phyloP scores from a whole-genome alignment of 1,140 invertebrate species.

The Armadillidium nasatum region DNA sequence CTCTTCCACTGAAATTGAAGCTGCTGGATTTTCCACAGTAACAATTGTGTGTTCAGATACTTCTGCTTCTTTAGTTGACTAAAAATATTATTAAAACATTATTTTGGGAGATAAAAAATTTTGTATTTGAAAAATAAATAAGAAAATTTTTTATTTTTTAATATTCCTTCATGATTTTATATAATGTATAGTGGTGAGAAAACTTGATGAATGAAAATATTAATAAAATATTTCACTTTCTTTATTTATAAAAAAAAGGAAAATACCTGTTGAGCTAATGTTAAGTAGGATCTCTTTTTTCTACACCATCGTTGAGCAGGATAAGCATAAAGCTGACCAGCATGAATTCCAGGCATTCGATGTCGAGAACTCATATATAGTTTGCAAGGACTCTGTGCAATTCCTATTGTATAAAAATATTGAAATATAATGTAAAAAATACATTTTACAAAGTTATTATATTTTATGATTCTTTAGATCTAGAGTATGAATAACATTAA shows the following conservation, averaged over 20 bases:
- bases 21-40: conserved; percentile 24
- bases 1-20: not conserved
- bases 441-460: too few species aligned
- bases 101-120: too few species aligned
- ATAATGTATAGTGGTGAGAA: too few species aligned
- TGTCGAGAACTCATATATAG: not conserved
- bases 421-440: too few species aligned
- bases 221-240: too few species aligned
- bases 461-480: too few species aligned
- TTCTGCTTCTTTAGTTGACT: conserved; percentile 24
- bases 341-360: conserved; percentile 1
- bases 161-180: too few species aligned
- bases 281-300: conserved; percentile 80
- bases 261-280: conserved; percentile 48
- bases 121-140: too few species aligned
- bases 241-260: too few species aligned
- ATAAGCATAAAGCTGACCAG: conserved; percentile 94
- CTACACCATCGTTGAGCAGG: conserved; percentile 91
- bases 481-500: too few species aligned
- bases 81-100: not conserved
- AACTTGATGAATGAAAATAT: too few species aligned
- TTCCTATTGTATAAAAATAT: not conserved
- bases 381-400: not conserved
- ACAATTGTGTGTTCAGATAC: conserved; percentile 26
- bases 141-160: too few species aligned